A percentile compares a stretch with the other conserved stretches of the same genome.
Conservation (phyloP, 64 coral and sea anemone species). For the Pachyseris speciosa region DNA sequence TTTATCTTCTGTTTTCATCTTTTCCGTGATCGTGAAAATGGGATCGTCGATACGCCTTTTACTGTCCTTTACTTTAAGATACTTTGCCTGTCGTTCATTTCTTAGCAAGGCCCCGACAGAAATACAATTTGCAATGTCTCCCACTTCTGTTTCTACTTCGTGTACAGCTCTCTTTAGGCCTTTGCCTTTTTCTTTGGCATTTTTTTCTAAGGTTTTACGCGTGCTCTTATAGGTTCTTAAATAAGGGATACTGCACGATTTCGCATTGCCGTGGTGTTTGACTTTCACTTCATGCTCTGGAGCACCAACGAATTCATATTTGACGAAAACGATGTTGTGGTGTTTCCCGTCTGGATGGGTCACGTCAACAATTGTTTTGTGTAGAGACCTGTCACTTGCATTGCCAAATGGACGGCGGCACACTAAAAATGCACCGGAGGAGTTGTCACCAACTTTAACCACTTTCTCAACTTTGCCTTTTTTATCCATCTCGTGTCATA, state of each 20-base stretch:
- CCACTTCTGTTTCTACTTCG: conserved; percentile 11
- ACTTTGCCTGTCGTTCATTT: conserved; percentile 21
- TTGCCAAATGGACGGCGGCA: neutral
- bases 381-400: conserved; percentile 5
- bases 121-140: conserved; percentile 25
- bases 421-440: neutral
- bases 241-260: too few relatives aligned
- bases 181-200: neutral
- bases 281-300: conserved; percentile 48
- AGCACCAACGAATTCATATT: conserved; percentile 19
- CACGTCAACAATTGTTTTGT: conserved; percentile 4
- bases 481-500: neutral
- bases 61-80: conserved; percentile 11
- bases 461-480: neutral
- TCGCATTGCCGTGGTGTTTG: too few relatives aligned
- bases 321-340: conserved; percentile 14
- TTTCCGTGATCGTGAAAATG: conserved; percentile 18
- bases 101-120: conserved; percentile 19
- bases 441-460: neutral
- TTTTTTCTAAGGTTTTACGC: neutral
- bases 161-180: conserved; percentile 23
- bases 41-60: conserved; percentile 8
- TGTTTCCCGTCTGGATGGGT: conserved; percentile 36
- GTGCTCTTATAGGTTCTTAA: conserved; percentile 39
- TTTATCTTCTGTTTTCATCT: conserved; percentile 22